Evolutionary conservation across 1,140 invertebrate species (phyloP), one percentile per base, ranked within the genome.

Genomic region (Macrobrachium rosenbergii): DNA sequence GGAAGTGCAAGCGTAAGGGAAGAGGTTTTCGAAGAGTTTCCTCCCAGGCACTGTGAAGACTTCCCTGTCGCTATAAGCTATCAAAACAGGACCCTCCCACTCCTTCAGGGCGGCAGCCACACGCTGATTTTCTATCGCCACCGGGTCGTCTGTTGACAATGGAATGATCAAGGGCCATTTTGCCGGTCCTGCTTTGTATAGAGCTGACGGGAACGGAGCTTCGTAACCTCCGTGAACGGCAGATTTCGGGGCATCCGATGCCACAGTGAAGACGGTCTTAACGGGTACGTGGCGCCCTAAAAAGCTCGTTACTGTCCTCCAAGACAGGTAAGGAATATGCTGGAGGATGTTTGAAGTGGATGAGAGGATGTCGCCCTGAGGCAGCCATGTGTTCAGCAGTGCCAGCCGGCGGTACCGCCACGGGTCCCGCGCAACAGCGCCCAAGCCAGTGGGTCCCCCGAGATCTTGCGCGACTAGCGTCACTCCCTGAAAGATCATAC

Each of bases 61-160:
- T 59, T 88, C 86, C 69, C 86, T 43, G 86, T 83, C 82, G 23
- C 80, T 88, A 72, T 88, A 88, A 19, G 23, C 86, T 17, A 88
- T 14, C 11, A 88, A 58, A 8, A 60, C 73, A 2, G 86, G 86
- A 69, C 80, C 80, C 7, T 28, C 17, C 86, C 86, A 88, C 12
- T 59, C 23, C 16, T 60, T 8, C 43, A 87, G 37, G 23, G 80
- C 73, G 6, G 21, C 45, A 17, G 84, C 84, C 5, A 63, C 76
- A 17, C 43, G 58, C 10, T 73, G 76, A 60, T 79, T 87, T 67
- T 87, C 84, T 8, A 23, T 8, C 8, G 77, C 84, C 77, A 87
- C 63, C 1, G 77, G 67, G n/a, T 87, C 84, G 67, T 59, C 21
- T 14, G 16, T 17, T 5, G 58, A 23, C 16, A 80, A 58, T 5